These are phyloP conservation scores for Linnaemya vulpina DNA, from an alignment of 2,888 invertebrate genomes.

Conservation along the genomic window DNA sequence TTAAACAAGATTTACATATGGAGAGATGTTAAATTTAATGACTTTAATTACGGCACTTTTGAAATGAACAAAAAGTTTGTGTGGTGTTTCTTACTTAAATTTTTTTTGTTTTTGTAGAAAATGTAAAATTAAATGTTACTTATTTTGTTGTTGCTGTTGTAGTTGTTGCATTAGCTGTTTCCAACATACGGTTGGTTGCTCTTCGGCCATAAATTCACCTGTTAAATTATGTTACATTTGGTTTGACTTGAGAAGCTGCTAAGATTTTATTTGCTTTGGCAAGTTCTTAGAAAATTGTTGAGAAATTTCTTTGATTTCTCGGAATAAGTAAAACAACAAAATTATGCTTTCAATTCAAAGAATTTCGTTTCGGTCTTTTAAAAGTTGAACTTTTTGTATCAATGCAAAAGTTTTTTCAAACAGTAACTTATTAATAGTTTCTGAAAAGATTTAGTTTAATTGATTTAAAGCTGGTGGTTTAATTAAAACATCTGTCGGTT, in stretches of 20 bases:
- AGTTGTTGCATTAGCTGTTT: constrained; percentile 34
- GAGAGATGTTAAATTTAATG: constrained; percentile 69
- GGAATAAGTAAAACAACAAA: constrained; percentile 45
- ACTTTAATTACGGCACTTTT: constrained; percentile 72
- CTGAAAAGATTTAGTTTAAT: background rate
- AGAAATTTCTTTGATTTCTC: constrained; percentile 46
- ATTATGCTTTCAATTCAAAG: constrained; percentile 33
- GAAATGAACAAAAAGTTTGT: constrained; percentile 60
- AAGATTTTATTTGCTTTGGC: constrained; percentile 31
- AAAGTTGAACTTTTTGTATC: constrained; percentile 29
- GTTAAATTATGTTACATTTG: constrained; percentile 66
- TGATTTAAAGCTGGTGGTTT: background rate
- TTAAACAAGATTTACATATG: constrained; percentile 71
- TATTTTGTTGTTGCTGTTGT: constrained; percentile 35
- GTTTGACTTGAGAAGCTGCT: constrained; percentile 38
- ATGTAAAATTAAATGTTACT: constrained; percentile 66
- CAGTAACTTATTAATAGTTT: background rate
- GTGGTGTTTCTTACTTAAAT: constrained; percentile 24
- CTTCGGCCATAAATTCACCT: constrained; percentile 62
- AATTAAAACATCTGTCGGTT: background rate
- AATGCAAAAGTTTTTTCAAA: constrained; percentile 24
- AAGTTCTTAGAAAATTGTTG: constrained; percentile 62
- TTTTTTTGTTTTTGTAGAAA: constrained; percentile 47
- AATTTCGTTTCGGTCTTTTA: constrained; percentile 31
- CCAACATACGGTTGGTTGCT: constrained; percentile 33